Conservation (phyloP, 1,140 invertebrate species). For the Danaus melanippus region DNA sequence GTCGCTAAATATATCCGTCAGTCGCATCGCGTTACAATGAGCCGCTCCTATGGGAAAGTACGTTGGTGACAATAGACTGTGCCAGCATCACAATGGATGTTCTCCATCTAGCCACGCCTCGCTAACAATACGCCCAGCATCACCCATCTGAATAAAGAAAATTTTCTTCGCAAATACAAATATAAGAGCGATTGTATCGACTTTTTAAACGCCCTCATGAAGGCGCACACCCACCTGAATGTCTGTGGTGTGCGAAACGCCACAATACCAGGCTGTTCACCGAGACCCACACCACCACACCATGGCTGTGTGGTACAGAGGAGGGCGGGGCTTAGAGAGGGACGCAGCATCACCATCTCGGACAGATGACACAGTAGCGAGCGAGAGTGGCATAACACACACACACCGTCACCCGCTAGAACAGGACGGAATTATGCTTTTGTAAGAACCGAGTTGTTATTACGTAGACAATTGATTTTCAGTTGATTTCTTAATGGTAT, state of each 20-base stretch:
- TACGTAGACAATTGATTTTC: slow-evolving; percentile 66
- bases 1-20: slow-evolving; percentile 38
- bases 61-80: slow-evolving; percentile 49
- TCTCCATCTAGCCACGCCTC: slow-evolving; percentile 59
- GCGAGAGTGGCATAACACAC: slow-evolving; percentile 38
- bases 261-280: slow-evolving; percentile 49
- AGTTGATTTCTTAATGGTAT: slow-evolving; percentile 36
- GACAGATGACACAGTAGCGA: slow-evolving; percentile 25
- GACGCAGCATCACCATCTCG: slow-evolving; percentile 42
- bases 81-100: slow-evolving; percentile 56
- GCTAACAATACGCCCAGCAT: slow-evolving; percentile 50
- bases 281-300: slow-evolving; percentile 27
- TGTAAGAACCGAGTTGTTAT: slow-evolving; percentile 67
- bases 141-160: slow-evolving; percentile 54
- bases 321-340: slow-evolving; percentile 62
- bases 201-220: slow-evolving; percentile 69
- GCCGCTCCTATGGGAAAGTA: slow-evolving; percentile 42
- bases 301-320: slow-evolving; percentile 42
- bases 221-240: slow-evolving; percentile 58
- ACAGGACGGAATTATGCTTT: slow-evolving; percentile 57
- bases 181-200: slow-evolving; percentile 65
- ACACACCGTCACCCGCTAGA: slow-evolving; percentile 53
- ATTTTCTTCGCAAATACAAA: slow-evolving; percentile 62
- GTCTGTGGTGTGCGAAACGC: slow-evolving; percentile 51
- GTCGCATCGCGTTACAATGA: slow-evolving; percentile 36